Percentiles rank a stretch among this genome's conserved stretches.
Conservation (phyloP, 2,888 invertebrate genomes). For the Cephus pulcher region DNA sequence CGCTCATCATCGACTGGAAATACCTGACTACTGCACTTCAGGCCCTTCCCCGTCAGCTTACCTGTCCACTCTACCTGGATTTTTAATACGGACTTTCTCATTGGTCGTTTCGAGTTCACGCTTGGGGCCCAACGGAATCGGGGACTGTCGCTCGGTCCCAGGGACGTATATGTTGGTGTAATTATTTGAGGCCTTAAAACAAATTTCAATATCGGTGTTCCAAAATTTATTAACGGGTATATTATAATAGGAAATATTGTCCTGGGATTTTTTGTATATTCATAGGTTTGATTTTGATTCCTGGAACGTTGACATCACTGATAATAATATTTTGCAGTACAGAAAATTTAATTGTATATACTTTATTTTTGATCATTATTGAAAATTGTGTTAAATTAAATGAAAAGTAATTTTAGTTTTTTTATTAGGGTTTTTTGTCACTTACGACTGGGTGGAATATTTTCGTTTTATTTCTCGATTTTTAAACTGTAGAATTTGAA, state of each 20-base stretch:
- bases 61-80: conserved; percentile 17
- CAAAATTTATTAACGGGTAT: background rate
- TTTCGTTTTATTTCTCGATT: background rate
- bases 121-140: conserved; percentile 38
- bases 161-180: background rate
- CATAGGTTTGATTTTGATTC: background rate
- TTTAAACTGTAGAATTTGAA: background rate
- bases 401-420: background rate
- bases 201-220: background rate
- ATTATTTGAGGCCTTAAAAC: background rate
- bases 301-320: background rate
- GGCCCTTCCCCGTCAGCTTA: conserved; percentile 16
- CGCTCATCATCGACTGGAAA: conserved; percentile 62
- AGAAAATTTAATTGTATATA: background rate
- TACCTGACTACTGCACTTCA: conserved; percentile 54
- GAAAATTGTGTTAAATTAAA: background rate
- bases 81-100: conserved; percentile 18
- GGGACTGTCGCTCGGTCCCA: conserved; percentile 23
- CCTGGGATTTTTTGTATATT: background rate
- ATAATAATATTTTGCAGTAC: background rate
- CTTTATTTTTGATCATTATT: background rate
- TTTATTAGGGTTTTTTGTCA: background rate
- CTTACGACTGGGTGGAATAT: background rate
- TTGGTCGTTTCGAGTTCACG: conserved; percentile 4
- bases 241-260: background rate